Evolutionary conservation across 1,140 invertebrate genomes (phyloP).

Genomic region (Pissodes strobi): DNA sequence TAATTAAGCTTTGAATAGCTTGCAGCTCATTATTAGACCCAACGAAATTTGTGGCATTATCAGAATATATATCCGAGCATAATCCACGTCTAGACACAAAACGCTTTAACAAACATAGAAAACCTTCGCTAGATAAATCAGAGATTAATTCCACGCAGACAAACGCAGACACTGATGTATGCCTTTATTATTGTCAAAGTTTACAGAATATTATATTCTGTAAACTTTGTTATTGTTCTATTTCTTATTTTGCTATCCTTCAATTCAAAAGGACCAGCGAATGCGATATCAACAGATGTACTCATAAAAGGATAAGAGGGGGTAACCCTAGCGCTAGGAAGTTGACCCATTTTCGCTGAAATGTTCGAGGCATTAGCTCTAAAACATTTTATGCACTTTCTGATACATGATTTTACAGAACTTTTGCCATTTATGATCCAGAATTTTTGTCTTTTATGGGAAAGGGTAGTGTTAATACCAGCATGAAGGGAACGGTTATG

Average conservation of each 20-base stretch:
- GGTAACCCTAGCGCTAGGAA: slow-evolving; percentile 44
- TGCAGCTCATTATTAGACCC: too few species aligned
- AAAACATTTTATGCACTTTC: slow-evolving; percentile 35
- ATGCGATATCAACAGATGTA: slow-evolving; percentile 34
- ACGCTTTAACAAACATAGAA: slow-evolving; percentile 35
- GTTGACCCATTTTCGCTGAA: slow-evolving; percentile 47
- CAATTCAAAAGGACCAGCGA: slow-evolving; percentile 10
- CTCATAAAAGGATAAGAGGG: slow-evolving; percentile 46
- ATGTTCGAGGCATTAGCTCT: slow-evolving; percentile 21
- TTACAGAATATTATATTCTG: too few species aligned
- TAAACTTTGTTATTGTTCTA: slow-evolving; percentile 7
- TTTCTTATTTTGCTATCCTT: slow-evolving; percentile 14
- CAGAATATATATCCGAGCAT: slow-evolving; percentile 41
- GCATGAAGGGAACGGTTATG: slow-evolving; percentile 35
- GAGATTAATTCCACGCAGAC: slow-evolving; percentile 9
- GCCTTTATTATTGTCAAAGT: too few species aligned
- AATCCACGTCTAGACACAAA: too few species aligned
- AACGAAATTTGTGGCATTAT: too few species aligned
- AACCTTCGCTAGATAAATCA: slow-evolving; percentile 15
- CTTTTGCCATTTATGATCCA: slow-evolving; percentile 37
- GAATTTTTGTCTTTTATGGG: too few species aligned
- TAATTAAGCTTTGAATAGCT: slow-evolving; percentile 23
- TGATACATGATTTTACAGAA: slow-evolving; percentile 35
- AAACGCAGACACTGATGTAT: slow-evolving; percentile 16
- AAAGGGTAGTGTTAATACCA: not conserved